These are phyloP conservation scores for Drosophila borborema DNA, from an alignment of 2,888 invertebrate species.

Conservation along the genomic window DNA sequence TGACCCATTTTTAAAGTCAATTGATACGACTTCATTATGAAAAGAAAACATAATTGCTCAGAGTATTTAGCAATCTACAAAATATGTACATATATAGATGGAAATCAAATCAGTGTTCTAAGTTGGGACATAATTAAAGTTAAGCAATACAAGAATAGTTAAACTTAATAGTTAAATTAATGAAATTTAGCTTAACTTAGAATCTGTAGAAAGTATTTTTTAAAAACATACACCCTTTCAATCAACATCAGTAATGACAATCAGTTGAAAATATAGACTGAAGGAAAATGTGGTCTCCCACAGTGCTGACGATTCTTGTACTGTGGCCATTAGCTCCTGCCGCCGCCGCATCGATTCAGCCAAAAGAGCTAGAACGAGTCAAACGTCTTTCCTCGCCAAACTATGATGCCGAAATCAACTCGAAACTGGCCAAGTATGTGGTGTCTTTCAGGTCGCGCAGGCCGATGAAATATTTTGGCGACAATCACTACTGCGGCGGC, in stretches of 20 bases:
- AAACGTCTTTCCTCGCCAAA: slow-evolving; percentile 51
- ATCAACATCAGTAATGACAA: neutral
- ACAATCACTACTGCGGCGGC: slow-evolving; percentile 67
- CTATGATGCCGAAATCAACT: neutral
- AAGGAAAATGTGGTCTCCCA: neutral
- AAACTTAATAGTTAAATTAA: too few species aligned
- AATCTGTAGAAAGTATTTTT: neutral
- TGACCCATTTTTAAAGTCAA: too few species aligned
- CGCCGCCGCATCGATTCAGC: neutral
- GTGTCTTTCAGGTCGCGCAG: slow-evolving; percentile 63
- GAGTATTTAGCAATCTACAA: too few species aligned
- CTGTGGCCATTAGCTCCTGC: neutral
- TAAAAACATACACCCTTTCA: neutral
- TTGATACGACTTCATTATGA: too few species aligned
- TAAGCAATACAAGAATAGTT: too few species aligned
- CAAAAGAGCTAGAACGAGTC: slow-evolving; percentile 12
- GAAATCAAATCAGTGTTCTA: too few species aligned
- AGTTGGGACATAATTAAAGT: too few species aligned
- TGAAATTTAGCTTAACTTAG: too few species aligned
- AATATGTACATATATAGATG: too few species aligned
- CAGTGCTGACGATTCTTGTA: neutral
- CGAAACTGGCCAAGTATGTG: slow-evolving; percentile 35
- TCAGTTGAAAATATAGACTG: neutral
- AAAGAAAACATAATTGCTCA: too few species aligned
- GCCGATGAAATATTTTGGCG: slow-evolving; percentile 53